These are phyloP conservation scores for Pyrocephalus nanus DNA, from an alignment of 2,797 vertebrate species.

Conservation along the genomic window DNA sequence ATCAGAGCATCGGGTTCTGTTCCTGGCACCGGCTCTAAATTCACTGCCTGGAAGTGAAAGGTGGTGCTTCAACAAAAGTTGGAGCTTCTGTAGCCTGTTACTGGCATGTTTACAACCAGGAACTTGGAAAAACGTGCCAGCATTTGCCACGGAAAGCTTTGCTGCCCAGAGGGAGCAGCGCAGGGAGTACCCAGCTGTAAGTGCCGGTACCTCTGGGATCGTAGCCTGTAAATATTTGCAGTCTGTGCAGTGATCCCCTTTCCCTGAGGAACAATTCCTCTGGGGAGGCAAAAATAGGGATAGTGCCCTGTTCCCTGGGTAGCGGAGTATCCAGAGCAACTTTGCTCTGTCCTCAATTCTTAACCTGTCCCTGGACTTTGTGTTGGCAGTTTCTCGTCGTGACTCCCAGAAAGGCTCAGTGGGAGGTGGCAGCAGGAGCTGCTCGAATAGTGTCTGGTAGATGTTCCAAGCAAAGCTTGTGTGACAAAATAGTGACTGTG, in stretches of 20 bases:
- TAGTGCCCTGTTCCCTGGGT: not conserved
- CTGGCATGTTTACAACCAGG: not conserved
- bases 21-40: not conserved
- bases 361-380: not conserved
- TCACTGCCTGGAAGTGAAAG: not conserved
- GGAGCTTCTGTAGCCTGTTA: not conserved
- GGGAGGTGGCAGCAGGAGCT: conserved; percentile 20
- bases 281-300: not conserved
- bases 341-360: not conserved
- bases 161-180: not conserved
- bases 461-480: not conserved
- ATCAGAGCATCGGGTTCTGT: not conserved
- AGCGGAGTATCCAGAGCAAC: not conserved
- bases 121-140: not conserved
- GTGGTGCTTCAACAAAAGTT: not conserved
- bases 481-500: conserved; percentile 14
- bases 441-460: not conserved
- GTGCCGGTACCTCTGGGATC: not conserved
- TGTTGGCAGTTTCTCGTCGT: not conserved
- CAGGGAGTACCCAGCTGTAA: not conserved
- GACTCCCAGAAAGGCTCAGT: not conserved
- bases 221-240: not conserved
- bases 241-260: not conserved
- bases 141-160: not conserved
- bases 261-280: not conserved